Base-by-base conservation (phyloP, 64 coral and sea anemone species). In the Montipora capricornis region DNA sequence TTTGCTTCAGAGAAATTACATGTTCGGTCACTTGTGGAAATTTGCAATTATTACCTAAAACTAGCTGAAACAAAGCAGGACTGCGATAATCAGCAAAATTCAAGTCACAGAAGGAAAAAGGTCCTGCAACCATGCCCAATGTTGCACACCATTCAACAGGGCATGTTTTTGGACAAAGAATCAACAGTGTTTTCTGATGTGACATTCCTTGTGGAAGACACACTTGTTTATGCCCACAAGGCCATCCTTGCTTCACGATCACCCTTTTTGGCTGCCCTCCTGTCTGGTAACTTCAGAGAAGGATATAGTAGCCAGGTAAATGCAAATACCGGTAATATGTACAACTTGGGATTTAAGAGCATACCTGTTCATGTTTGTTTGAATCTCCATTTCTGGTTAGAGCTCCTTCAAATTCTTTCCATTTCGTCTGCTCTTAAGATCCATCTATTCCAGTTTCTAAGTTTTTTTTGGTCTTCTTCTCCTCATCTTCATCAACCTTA, bases 141-240 rank as follows among this genome's bases (percentile, higher is more conserved):
- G 11, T 19, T 7, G n/a, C 45, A n/a, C 3, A 16, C 52, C 45
- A 64, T 86, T 9, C 53, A 57, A 57, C 15, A 71, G 46, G 17
- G 47, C 71, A 8, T 86, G 17, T 86, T 86, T 73, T 14, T 86
- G 62, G 64, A 86, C 66, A 50, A 69, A 14, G 5, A 49, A 13
- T 17, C 17, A 22, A 26, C 82, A 20, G 5, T 44, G 1, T 86
- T 71, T 86, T 86, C 64, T 14, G 82, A 86, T 73, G 66, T 86
- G 45, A 49, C 46, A 71, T 86, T 86, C 49, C 44, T 86, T 71
- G 66, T 86, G 8, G 82, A 86, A 14, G 82, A 22, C 8, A 86
- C 44, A 86, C 7, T 86, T 62, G 82, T 24, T 24, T 73, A 47
- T 86, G 82, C 82, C 10, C 82, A 86, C 47, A 86, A 86, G 64